Evolutionary conservation across 1,140 invertebrate species (phyloP).

Genomic region (Anoplolepis gracilipes): DNA sequence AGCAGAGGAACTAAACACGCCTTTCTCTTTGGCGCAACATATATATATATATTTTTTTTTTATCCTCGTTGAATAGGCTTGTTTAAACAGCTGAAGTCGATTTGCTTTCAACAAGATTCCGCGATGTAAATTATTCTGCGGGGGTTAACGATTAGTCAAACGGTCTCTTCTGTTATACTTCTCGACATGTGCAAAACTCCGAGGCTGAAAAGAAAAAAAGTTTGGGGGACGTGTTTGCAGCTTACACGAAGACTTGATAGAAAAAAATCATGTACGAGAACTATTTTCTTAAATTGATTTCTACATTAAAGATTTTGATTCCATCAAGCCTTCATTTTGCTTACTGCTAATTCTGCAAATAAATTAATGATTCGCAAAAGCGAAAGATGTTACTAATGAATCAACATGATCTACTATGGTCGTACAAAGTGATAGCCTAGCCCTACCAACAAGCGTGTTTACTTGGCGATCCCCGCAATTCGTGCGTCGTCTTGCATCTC

Average conservation of each 20-base stretch:
- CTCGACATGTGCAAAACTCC: conserved; percentile 77
- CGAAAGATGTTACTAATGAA: conserved; percentile 15
- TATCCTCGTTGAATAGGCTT: conserved; percentile 59
- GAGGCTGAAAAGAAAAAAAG: conserved; percentile 75
- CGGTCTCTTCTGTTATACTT: conserved; percentile 82
- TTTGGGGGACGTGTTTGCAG: neutral
- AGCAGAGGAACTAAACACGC: conserved; percentile 50
- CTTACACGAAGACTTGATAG: conserved; percentile 30
- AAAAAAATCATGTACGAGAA: neutral
- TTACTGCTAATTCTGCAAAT: neutral
- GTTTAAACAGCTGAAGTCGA: neutral
- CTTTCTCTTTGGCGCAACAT: conserved; percentile 24
- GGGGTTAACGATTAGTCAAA: conserved; percentile 79
- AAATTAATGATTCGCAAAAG: conserved; percentile 5
- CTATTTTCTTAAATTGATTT: neutral
- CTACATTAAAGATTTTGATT: neutral
- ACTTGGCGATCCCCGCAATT: conserved; percentile 85
- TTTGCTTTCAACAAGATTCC: conserved; percentile 19
- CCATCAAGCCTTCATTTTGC: conserved; percentile 7
- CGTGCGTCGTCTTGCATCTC: conserved; percentile 85
- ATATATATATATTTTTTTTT: no score
- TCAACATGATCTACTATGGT: conserved; percentile 73
- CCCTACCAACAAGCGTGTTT: conserved; percentile 85
- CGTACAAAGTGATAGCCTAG: conserved; percentile 83
- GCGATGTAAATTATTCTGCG: conserved; percentile 44